Evolutionary conservation across 2,113 vertebrate species (phyloP).

Genomic region (Laticauda laticaudata): DNA sequence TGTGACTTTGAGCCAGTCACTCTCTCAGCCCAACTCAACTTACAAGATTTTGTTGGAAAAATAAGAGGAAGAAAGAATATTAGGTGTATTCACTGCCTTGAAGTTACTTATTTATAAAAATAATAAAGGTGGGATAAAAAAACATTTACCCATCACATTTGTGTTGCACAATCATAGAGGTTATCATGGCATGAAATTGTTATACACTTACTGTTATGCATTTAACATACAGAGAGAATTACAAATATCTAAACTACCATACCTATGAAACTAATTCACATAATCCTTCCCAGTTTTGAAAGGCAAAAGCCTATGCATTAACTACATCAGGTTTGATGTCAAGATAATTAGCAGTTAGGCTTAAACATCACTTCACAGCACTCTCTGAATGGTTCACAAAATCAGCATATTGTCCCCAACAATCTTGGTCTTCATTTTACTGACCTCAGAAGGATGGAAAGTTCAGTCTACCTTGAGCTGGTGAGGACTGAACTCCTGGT

Average conservation of each 20-base stretch:
- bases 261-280: not conserved
- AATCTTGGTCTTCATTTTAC: not conserved
- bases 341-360: not conserved
- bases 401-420: not conserved
- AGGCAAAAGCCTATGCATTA: not conserved
- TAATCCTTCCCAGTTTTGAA: not conserved
- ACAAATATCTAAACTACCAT: not conserved
- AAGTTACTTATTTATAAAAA: no score
- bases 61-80: no score
- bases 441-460: not conserved
- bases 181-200: not conserved
- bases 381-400: not conserved
- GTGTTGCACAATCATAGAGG: not conserved
- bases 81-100: no score
- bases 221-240: not conserved
- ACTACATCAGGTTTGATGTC: not conserved
- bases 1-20: no score
- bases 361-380: no score
- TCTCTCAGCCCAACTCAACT: no score
- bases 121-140: no score
- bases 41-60: no score
- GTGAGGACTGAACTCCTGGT: not conserved
- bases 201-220: not conserved
- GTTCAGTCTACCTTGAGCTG: not conserved
- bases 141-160: not conserved